These are phyloP conservation scores for Helicolenus hilgendorfi DNA, from an alignment of 2,797 vertebrate genomes.

Conservation along the genomic window DNA sequence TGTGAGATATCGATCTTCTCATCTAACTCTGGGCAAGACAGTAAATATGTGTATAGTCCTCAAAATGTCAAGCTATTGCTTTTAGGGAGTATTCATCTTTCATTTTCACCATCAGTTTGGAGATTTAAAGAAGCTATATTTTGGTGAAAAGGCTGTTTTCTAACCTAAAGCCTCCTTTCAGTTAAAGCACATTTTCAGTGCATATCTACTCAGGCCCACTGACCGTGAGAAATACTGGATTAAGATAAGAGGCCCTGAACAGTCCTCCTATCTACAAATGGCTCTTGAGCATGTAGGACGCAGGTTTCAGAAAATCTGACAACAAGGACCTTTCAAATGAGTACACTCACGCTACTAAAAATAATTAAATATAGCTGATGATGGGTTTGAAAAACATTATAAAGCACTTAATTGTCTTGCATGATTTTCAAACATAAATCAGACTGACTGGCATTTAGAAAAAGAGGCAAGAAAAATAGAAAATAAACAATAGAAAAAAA, in stretches of 20 bases:
- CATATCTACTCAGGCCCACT: neutral
- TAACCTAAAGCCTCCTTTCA: constrained; percentile 4
- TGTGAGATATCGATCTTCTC: neutral
- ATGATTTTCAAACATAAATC: neutral
- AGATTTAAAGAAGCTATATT: neutral
- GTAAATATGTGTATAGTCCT: neutral
- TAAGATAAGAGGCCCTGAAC: constrained; percentile 7
- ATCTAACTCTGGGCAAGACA: constrained; percentile 7
- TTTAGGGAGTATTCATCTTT: constrained; percentile 14
- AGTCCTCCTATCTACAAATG: constrained; percentile 1
- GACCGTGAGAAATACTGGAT: neutral
- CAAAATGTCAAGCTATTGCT: constrained; percentile 23
- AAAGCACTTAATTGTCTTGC: neutral
- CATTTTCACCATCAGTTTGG: neutral
- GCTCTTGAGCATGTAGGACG: neutral
- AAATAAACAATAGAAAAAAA: constrained; percentile 1
- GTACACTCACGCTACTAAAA: neutral
- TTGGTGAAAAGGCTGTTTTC: neutral
- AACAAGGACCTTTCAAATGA: constrained; percentile 3
- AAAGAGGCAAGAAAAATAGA: neutral
- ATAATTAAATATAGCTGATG: constrained; percentile 4
- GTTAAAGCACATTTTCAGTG: neutral
- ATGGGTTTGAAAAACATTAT: neutral
- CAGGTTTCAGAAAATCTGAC: constrained; percentile 4
- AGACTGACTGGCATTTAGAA: neutral